These are phyloP conservation scores for Clytia hemisphaerica DNA, from an alignment of 30 jellyfish, hydroid and myxozoan species.

Conservation along the genomic window DNA sequence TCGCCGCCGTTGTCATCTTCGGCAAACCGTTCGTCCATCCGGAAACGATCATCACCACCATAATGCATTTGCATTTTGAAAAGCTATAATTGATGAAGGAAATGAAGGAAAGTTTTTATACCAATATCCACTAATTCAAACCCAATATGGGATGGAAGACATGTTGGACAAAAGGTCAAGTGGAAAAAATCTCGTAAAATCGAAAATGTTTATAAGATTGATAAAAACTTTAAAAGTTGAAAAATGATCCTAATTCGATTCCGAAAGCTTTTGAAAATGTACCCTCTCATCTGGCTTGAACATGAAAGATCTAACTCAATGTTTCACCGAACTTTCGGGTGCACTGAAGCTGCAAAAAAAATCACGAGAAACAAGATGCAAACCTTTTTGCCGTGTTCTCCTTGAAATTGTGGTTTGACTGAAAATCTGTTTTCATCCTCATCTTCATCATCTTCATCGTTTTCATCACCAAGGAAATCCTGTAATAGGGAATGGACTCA, in stretches of 20 bases:
- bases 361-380: neutral
- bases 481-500: too few species aligned
- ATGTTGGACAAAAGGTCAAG: too few species aligned
- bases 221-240: too few species aligned
- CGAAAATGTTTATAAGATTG: too few species aligned
- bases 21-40: constrained; percentile 70
- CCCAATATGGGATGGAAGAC: neutral
- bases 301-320: too few species aligned
- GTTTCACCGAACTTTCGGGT: too few species aligned
- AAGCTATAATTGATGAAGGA: constrained; percentile 31
- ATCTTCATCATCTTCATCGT: constrained; percentile 51
- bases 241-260: too few species aligned
- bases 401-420: constrained; percentile 80
- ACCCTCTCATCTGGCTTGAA: too few species aligned
- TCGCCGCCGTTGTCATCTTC: constrained; percentile 35
- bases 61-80: constrained; percentile 58
- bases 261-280: too few species aligned
- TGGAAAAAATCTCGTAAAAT: too few species aligned
- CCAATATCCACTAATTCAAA: neutral
- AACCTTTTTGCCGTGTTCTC: constrained; percentile 73
- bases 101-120: neutral
- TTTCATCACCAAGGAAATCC: constrained; percentile 5
- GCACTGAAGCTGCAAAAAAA: too few species aligned
- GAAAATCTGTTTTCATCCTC: constrained; percentile 24
- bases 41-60: constrained; percentile 76